Base-by-base conservation (phyloP, 2,888 invertebrate genomes). In the Meliscaeva auricollis region DNA sequence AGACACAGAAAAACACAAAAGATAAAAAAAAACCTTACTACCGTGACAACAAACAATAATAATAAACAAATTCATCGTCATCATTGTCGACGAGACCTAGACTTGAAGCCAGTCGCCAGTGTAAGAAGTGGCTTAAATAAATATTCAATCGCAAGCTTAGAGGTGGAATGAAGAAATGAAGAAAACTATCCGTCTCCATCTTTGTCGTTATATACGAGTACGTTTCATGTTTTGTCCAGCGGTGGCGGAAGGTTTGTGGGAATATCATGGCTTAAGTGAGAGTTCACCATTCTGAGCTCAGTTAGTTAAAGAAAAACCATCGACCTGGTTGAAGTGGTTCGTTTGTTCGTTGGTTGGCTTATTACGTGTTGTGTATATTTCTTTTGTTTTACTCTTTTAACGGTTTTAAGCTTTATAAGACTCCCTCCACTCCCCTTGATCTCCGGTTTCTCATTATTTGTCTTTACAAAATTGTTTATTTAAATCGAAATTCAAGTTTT, bases 241-340 rank as follows among this genome's bases (percentile, higher is more conserved):
- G n/a, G n/a, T n/a, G n/a, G n/a, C 48, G 83, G 56, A 69, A 32
- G 54, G 32, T 38, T 58, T 4, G n/a, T 15, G 30, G 54, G 30
- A 60, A 60, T 26, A 26, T 26, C 60, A 26, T 76, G 52, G 75
- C 66, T 85, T 62, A 56, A 69, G 62, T 44, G 69, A 52, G 50
- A 69, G 52, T 76, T 81, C 64, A 66, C 50, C 69, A 77, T 62
- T 76, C 15, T 30, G 44, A 60, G 62, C 72, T 69, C 30, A 81
- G 81, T 81, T 68, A 77, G 72, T 81, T 41, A 73, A 85, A 85
- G 85, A 81, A 81, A 81, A 77, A 68, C 85, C 72, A 81, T 64
- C 81, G 69, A 81, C 76, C 77, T 85, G 85, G 75, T 76, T 74
- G 35, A 66, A 66, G 77, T 78, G 58, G 54, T 48, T 48, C 44